Base-by-base conservation (phyloP, 2,888 invertebrate species). In the Mycogona germanica region DNA sequence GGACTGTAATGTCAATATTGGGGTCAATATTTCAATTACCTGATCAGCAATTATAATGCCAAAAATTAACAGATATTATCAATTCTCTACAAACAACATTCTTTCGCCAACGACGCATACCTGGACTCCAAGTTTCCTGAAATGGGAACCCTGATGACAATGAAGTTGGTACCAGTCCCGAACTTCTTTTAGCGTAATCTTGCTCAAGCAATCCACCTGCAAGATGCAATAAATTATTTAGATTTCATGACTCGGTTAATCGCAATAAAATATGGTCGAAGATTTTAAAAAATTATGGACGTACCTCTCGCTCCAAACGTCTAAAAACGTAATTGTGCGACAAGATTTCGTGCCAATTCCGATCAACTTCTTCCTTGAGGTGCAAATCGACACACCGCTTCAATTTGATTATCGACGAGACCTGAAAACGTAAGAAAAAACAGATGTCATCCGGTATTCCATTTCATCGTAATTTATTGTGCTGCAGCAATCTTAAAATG, bases 311-410 rank as follows among this genome's bases (percentile, higher is more conserved):
- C 53, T 79, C 77, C 2, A 78, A 65, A 56, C 86, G 76, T 66
- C 89, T 83, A 70, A 89, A 93, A 60, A 82, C 69, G 64, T 86
- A 89, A 50, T 84, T 80, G 49, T 76, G 75, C 52, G 74, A 75
- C 0, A 74, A 68, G 1, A 92, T 87, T 71, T 92, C 91, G 0
- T 70, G 69, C 88, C 88, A 91, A 68, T 88, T 82, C 59, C 86
- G 76, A 30, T 72, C 62, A 0, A 80, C 76, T 71, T 91, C 91
- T 61, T 87, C 84, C 60, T 77, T 77, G 45, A 92, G 72, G 56
- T 84, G 80, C 51, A 82, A 78, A 68, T 91, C 89, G 1, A 77
- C 79, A 59, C 81, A 79, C 63, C 79, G 76, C 64, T 88, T 89
- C 48, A 81, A 72, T 65, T 84, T 84, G 26, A 83, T 78, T 51